Evolutionary conservation across 92 coral and sea anemone genomes (phyloP).

Genomic region (Montipora capitata): DNA sequence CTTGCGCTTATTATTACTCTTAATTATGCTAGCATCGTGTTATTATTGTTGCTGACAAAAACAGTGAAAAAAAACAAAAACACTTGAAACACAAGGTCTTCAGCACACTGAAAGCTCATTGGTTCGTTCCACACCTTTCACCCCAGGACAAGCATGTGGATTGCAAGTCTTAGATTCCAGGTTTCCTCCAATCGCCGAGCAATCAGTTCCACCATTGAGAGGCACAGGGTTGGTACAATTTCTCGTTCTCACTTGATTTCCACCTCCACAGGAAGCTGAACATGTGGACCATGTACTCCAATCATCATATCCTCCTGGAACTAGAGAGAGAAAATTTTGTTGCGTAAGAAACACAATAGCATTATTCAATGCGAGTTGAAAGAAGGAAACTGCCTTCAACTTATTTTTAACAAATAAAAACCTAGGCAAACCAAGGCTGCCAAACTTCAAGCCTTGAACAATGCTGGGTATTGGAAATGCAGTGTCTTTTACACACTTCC

Average conservation of each 20-base stretch:
- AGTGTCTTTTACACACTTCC: too few species aligned
- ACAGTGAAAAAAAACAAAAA: neutral
- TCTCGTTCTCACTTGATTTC: slow-evolving; percentile 87
- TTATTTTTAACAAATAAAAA: too few species aligned
- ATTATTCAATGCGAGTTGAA: neutral
- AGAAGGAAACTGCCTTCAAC: too few species aligned
- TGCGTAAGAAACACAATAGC: neutral
- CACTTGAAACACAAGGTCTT: too few species aligned
- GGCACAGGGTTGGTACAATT: slow-evolving; percentile 93
- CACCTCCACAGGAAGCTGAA: slow-evolving; percentile 96
- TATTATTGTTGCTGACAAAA: neutral
- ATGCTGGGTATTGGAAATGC: too few species aligned
- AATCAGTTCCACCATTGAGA: slow-evolving; percentile 93
- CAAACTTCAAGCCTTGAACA: too few species aligned
- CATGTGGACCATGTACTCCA: slow-evolving; percentile 93
- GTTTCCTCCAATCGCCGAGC: slow-evolving; percentile 88
- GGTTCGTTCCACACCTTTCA: slow-evolving; percentile 70
- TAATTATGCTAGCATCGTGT: too few species aligned
- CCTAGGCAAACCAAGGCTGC: too few species aligned
- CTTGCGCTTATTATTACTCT: too few species aligned
- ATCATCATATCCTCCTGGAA: slow-evolving; percentile 91
- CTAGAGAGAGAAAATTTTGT: slow-evolving; percentile 36
- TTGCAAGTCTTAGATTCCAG: slow-evolving; percentile 86
- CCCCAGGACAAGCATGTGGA: slow-evolving; percentile 92
- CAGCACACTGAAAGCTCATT: neutral